Conservation (phyloP, 2,888 invertebrate species). For the Pilophorus perplexus region DNA sequence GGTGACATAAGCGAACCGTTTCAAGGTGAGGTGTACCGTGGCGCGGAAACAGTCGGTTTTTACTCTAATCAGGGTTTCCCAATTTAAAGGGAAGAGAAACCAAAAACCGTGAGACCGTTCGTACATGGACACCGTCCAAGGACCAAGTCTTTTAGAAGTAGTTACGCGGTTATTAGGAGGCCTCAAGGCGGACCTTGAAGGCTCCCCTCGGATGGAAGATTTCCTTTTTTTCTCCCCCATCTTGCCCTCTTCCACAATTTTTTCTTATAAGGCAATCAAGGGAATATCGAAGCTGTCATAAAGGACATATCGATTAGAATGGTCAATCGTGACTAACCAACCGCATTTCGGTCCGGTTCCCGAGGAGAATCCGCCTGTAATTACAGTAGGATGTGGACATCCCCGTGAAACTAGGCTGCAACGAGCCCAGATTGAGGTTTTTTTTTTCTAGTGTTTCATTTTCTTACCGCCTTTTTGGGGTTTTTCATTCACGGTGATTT, state of each 20-base stretch:
- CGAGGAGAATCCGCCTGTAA: neutral
- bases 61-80: too few relatives aligned
- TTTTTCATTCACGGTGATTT: neutral
- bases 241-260: neutral
- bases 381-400: conserved; percentile 5
- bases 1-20: too few relatives aligned
- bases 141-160: too few relatives aligned
- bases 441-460: too few relatives aligned
- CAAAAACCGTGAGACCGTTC: too few relatives aligned
- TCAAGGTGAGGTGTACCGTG: too few relatives aligned
- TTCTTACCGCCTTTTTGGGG: too few relatives aligned
- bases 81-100: too few relatives aligned
- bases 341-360: neutral
- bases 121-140: too few relatives aligned
- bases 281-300: conserved; percentile 7
- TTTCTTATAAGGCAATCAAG: conserved; percentile 4
- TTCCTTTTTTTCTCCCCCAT: neutral
- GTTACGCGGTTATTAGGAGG: conserved; percentile 9
- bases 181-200: neutral
- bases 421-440: too few relatives aligned
- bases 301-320: conserved; percentile 15
- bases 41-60: too few relatives aligned
- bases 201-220: neutral
- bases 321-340: conserved; percentile 16
- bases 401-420: too few relatives aligned